Evolutionary conservation across 2,888 invertebrate species (phyloP).

Genomic region (Nemapogon koenigi): DNA sequence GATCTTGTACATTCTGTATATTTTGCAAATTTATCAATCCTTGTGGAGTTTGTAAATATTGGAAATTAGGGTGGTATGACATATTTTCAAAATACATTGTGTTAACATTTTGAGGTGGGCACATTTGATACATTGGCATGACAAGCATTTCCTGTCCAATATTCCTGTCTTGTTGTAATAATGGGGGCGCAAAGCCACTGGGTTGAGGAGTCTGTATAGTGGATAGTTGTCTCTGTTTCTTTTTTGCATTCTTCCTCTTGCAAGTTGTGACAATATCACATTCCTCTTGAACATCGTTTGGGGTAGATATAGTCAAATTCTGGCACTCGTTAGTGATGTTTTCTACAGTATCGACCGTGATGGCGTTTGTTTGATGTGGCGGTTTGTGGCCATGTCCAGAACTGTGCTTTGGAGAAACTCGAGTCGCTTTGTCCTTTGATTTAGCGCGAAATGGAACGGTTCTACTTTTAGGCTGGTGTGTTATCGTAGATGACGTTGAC

Average conservation of each 20-base stretch:
- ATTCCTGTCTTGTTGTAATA: slow-evolving; percentile 19
- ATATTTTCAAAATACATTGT: slow-evolving; percentile 45
- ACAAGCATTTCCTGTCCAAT: slow-evolving; percentile 15
- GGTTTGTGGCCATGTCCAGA: no score
- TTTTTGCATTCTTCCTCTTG: slow-evolving; percentile 36
- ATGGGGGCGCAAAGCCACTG: slow-evolving; percentile 16
- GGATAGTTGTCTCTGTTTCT: slow-evolving; percentile 30
- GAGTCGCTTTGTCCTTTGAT: no score
- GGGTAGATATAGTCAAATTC: no score
- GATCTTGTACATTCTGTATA: no score
- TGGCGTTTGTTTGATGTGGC: no score
- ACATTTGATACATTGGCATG: slow-evolving; percentile 31
- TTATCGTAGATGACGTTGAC: slow-evolving; percentile 21
- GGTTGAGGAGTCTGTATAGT: slow-evolving; percentile 26
- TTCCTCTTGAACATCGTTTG: no score
- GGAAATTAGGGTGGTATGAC: slow-evolving; percentile 42
- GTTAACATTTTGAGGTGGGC: slow-evolving; percentile 32
- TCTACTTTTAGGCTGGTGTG: neutral
- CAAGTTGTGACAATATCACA: slow-evolving; percentile 12
- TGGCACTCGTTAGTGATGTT: no score
- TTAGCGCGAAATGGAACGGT: no score
- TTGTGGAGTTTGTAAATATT: slow-evolving; percentile 20
- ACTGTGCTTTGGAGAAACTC: no score
- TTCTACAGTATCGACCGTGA: no score
- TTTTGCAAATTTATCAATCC: no score